Evolutionary conservation across 2,888 invertebrate species (phyloP).

Genomic region (Brenthis ino): DNA sequence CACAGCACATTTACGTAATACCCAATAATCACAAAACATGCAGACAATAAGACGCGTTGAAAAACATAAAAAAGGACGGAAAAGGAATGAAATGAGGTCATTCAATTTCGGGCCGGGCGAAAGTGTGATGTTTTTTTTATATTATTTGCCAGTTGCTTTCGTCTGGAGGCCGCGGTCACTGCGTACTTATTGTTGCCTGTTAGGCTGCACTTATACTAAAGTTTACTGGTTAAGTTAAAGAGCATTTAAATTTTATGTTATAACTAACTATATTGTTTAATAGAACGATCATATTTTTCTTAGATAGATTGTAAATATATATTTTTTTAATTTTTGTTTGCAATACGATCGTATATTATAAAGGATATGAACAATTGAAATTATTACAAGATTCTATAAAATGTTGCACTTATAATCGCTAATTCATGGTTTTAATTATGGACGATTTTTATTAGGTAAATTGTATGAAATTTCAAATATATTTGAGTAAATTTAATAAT

Average conservation of each 20-base stretch:
- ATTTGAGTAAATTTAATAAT: too few relatives aligned
- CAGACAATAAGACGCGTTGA: constrained; percentile 20
- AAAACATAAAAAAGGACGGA: constrained; percentile 25
- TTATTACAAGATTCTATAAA: too few relatives aligned
- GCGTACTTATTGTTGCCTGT: constrained; percentile 50
- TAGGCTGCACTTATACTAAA: constrained; percentile 36
- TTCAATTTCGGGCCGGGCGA: constrained; percentile 57
- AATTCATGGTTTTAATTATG: too few relatives aligned
- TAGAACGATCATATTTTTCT: too few relatives aligned
- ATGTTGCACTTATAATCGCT: too few relatives aligned
- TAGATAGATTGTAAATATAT: too few relatives aligned
- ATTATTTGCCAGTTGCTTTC: constrained; percentile 60
- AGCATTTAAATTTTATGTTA: neutral
- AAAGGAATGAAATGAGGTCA: constrained; percentile 61
- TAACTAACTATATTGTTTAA: too few relatives aligned
- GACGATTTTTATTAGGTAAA: too few relatives aligned
- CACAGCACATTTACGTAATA: neutral
- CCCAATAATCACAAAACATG: constrained; percentile 5
- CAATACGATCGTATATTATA: too few relatives aligned
- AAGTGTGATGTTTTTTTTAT: constrained; percentile 49
- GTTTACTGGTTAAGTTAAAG: neutral
- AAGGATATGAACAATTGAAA: too few relatives aligned
- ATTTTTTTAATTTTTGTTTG: too few relatives aligned
- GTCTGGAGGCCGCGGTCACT: constrained; percentile 62
- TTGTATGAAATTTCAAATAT: too few relatives aligned